These are phyloP conservation scores for Solea solea DNA, from an alignment of 2,113 vertebrate genomes.

Conservation along the genomic window DNA sequence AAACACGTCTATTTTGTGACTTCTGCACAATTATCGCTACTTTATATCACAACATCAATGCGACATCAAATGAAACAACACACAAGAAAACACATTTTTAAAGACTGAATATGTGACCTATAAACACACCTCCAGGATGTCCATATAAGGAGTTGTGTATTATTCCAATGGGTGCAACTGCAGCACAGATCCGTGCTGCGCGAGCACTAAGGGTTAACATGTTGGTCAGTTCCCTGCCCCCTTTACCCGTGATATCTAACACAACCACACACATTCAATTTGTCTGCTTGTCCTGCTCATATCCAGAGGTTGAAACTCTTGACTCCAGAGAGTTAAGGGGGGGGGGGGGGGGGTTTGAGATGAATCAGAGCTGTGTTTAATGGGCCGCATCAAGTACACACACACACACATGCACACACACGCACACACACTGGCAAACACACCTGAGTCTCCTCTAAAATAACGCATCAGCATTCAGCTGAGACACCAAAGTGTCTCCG, in stretches of 20 bases:
- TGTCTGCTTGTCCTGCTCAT: constrained; percentile 70
- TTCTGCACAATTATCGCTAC: too few species aligned
- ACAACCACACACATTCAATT: constrained; percentile 61
- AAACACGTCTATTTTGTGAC: too few species aligned
- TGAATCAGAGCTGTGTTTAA: constrained; percentile 76
- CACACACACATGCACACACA: constrained; percentile 27
- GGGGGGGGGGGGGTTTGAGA: constrained; percentile 69
- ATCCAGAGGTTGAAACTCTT: constrained; percentile 71
- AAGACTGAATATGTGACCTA: too few species aligned
- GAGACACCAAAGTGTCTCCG: constrained; percentile 62
- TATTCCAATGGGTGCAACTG: too few species aligned
- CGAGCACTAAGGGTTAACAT: constrained; percentile 12
- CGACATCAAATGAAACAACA: too few species aligned
- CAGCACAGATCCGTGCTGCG: too few species aligned
- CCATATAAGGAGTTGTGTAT: too few species aligned
- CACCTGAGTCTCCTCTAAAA: constrained; percentile 77
- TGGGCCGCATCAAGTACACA: constrained; percentile 66
- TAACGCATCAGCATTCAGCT: constrained; percentile 71
- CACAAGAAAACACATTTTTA: too few species aligned
- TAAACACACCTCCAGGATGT: too few species aligned
- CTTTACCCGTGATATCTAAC: not conserved
- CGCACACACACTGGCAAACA: constrained; percentile 49
- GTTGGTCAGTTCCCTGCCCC: constrained; percentile 21
- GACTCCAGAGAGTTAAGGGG: constrained; percentile 72
- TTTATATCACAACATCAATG: too few species aligned